phyloP scores from a whole-genome alignment of 1,140 invertebrate genomes.

The Babylonia areolata region DNA sequence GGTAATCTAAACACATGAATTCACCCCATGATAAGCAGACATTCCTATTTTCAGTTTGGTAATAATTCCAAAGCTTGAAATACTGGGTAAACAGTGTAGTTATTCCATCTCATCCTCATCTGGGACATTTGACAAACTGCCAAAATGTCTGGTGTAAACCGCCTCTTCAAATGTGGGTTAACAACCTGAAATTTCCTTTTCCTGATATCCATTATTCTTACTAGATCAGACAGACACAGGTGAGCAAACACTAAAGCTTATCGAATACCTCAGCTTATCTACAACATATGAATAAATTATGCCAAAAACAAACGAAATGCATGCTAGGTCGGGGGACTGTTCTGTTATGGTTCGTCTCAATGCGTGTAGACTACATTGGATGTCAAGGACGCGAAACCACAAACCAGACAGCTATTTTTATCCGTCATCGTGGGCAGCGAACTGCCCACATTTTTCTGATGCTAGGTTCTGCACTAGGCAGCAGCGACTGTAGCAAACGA shows the following conservation, averaged over 20 bases:
- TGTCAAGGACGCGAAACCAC: constrained; percentile 39
- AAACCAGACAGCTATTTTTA: constrained; percentile 37
- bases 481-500: background rate
- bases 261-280: background rate
- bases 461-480: background rate
- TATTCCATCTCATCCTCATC: background rate
- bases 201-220: background rate
- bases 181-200: background rate
- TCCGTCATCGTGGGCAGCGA: background rate
- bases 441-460: background rate
- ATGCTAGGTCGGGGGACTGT: constrained; percentile 16
- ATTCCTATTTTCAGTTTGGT: background rate
- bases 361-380: constrained; percentile 28
- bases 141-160: background rate
- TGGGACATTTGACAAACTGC: background rate
- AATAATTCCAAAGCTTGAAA: background rate
- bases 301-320: constrained; percentile 28
- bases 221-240: background rate
- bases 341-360: constrained; percentile 9
- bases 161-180: background rate
- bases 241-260: background rate
- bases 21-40: too few species aligned
- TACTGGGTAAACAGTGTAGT: background rate
- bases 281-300: constrained; percentile 25
- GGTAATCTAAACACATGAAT: too few species aligned